These are phyloP conservation scores for Heliconius erato DNA, from an alignment of 2,888 invertebrate species.

Conservation along the genomic window DNA sequence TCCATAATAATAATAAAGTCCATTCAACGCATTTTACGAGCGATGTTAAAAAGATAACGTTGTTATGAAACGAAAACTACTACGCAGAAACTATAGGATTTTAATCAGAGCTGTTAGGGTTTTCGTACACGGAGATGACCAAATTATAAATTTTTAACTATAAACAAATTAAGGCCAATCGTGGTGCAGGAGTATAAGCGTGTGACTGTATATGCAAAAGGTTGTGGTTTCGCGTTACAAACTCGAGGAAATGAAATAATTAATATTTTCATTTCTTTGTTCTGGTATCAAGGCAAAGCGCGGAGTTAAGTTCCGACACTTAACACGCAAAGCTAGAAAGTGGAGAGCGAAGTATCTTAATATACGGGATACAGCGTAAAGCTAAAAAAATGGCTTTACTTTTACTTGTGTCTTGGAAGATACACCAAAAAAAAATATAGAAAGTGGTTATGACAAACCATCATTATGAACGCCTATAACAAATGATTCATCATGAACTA, in stretches of 20 bases:
- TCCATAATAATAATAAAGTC: slow-evolving; percentile 6
- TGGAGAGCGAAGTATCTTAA: too few relatives aligned
- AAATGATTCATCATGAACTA: neutral
- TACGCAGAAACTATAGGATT: slow-evolving; percentile 61
- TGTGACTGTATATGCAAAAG: too few relatives aligned
- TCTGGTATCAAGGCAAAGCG: too few relatives aligned
- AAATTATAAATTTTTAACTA: neutral
- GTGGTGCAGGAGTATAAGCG: too few relatives aligned
- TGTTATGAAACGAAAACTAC: slow-evolving; percentile 63
- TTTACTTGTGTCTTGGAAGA: neutral
- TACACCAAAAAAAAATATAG: neutral
- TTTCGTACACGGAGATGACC: neutral
- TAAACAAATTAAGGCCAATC: too few relatives aligned
- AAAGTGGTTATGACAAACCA: slow-evolving; percentile 2
- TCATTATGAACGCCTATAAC: neutral
- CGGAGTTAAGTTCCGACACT: too few relatives aligned
- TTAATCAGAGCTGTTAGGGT: slow-evolving; percentile 69
- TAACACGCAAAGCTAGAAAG: too few relatives aligned
- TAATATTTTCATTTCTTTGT: too few relatives aligned
- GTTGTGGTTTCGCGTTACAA: too few relatives aligned
- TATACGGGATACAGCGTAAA: too few relatives aligned
- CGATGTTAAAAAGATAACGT: slow-evolving; percentile 57
- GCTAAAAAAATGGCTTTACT: too few relatives aligned
- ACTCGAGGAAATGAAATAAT: too few relatives aligned
- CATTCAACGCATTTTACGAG: slow-evolving; percentile 41